These are phyloP conservation scores for Chelon labrosus DNA, from an alignment of 2,797 vertebrate species.

Conservation along the genomic window DNA sequence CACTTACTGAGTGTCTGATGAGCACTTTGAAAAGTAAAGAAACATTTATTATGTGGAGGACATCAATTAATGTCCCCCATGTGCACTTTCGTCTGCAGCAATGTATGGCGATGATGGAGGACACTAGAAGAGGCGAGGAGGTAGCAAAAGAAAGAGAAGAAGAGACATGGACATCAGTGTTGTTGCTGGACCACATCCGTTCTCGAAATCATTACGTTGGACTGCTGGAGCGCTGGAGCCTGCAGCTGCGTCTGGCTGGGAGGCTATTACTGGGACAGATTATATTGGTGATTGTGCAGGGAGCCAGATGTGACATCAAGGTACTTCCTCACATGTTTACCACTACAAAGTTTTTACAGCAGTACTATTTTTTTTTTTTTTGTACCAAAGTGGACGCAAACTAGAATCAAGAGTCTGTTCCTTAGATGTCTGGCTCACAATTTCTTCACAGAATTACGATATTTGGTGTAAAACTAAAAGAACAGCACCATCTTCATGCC, in stretches of 20 bases:
- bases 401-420: background rate
- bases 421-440: too few relatives aligned
- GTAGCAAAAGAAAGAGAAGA: constrained; percentile 5
- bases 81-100: constrained; percentile 3
- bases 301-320: constrained; percentile 85
- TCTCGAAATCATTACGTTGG: constrained; percentile 85
- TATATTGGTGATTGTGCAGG: constrained; percentile 90
- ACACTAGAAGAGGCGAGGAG: background rate
- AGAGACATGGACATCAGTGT: constrained; percentile 81
- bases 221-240: constrained; percentile 87
- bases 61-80: background rate
- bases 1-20: too few relatives aligned
- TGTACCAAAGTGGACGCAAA: background rate
- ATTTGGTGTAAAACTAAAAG: too few relatives aligned
- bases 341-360: background rate
- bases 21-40: too few relatives aligned
- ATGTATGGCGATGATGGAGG: constrained; percentile 28
- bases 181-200: constrained; percentile 91
- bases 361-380: background rate
- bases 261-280: constrained; percentile 85
- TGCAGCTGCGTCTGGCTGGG: constrained; percentile 85
- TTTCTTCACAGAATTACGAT: too few relatives aligned
- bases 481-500: too few relatives aligned
- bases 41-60: too few relatives aligned
- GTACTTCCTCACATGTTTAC: constrained; percentile 56